These are phyloP conservation scores for Polyploca ridens DNA, from an alignment of 2,888 invertebrate genomes.

Conservation along the genomic window DNA sequence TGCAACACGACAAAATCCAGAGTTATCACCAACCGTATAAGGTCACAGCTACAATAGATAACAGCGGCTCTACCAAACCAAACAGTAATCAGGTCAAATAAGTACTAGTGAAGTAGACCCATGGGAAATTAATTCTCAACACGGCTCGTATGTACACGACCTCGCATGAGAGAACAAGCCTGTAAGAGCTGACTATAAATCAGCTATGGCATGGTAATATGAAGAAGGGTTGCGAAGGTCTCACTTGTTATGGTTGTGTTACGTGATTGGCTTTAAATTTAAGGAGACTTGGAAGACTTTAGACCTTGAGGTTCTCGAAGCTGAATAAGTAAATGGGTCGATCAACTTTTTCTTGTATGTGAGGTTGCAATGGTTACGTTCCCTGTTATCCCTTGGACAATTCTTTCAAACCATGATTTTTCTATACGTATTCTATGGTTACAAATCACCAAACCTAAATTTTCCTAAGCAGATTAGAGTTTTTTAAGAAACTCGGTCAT, in stretches of 20 bases:
- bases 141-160: constrained; percentile 27
- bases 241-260: not conserved
- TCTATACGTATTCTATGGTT: too few relatives aligned
- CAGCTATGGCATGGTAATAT: constrained; percentile 12
- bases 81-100: constrained; percentile 54
- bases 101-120: constrained; percentile 29
- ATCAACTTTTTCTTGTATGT: too few relatives aligned
- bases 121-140: constrained; percentile 46
- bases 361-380: too few relatives aligned
- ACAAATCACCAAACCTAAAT: too few relatives aligned
- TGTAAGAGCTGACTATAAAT: constrained; percentile 23
- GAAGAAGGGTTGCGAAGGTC: constrained; percentile 8
- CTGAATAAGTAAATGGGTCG: not conserved
- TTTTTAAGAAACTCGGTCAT: too few relatives aligned
- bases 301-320: not conserved
- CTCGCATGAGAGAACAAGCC: constrained; percentile 24
- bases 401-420: too few relatives aligned
- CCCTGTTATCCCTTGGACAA: too few relatives aligned
- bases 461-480: too few relatives aligned
- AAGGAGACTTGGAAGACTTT: not conserved
- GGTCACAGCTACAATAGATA: constrained; percentile 29
- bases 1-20: not conserved
- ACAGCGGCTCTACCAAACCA: constrained; percentile 32
- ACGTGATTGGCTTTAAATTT: not conserved
- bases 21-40: not conserved